Conservation (phyloP, 2,888 invertebrate species). For the Petrolisthes manimaculis region DNA sequence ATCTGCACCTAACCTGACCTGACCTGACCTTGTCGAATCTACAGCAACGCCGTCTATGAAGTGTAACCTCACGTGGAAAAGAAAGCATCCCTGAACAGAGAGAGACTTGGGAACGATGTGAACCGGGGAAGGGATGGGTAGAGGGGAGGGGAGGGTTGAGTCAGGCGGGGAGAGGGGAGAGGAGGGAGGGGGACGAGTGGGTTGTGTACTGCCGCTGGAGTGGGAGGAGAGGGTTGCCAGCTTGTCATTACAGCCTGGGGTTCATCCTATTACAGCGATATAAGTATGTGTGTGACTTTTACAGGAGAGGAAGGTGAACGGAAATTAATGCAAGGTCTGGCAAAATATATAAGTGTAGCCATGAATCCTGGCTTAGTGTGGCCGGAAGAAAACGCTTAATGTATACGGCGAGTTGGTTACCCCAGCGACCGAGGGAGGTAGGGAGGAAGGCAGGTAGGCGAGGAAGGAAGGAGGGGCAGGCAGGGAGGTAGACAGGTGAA, state of each 20-base stretch:
- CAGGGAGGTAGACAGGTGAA: slow-evolving; percentile 44
- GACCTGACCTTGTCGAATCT: no score
- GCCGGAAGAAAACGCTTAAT: background rate
- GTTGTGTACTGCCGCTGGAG: slow-evolving; percentile 44
- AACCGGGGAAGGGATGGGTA: background rate
- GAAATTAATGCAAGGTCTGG: no score
- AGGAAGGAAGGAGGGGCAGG: slow-evolving; percentile 22
- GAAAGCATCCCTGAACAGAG: background rate
- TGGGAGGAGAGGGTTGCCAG: slow-evolving; percentile 41
- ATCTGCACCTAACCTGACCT: no score
- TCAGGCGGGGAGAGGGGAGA: background rate
- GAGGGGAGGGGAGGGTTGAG: background rate
- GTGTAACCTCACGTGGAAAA: no score
- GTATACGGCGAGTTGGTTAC: slow-evolving; percentile 25
- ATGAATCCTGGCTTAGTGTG: background rate
- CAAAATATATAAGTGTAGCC: no score
- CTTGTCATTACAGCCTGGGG: background rate
- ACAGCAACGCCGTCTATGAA: no score
- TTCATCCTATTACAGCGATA: background rate
- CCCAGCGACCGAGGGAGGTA: no score
- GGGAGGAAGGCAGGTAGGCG: slow-evolving; percentile 49
- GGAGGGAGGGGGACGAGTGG: slow-evolving; percentile 10
- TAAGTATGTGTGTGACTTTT: no score
- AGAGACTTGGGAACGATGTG: background rate
- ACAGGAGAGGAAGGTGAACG: no score